phyloP scores from a whole-genome alignment of 2,888 invertebrate genomes.

The Polydrusus tereticollis region DNA sequence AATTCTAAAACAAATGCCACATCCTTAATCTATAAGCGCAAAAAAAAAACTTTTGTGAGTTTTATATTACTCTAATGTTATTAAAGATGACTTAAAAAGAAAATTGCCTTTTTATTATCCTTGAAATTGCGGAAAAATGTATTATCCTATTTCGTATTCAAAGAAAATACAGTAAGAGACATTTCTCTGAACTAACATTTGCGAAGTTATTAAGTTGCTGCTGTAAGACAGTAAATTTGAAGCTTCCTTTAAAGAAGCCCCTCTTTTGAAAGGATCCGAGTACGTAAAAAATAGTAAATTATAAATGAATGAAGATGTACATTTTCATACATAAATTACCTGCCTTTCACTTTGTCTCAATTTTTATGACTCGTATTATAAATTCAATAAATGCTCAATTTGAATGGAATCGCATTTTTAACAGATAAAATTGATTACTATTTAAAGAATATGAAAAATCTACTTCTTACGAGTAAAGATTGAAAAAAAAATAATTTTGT shows the following conservation, averaged over 20 bases:
- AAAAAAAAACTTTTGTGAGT: background rate
- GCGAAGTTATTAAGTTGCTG: background rate
- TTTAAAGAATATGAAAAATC: too few species aligned
- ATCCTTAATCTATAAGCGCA: background rate
- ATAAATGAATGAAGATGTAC: too few species aligned
- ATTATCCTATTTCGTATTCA: background rate
- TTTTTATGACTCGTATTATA: too few species aligned
- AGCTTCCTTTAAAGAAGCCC: background rate
- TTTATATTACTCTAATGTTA: background rate
- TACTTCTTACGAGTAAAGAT: too few species aligned
- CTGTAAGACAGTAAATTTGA: background rate
- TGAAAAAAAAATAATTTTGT: too few species aligned
- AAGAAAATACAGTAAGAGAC: background rate
- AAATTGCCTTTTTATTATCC: background rate
- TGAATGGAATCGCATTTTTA: too few species aligned
- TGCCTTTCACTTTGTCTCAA: too few species aligned
- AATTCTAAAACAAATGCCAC: background rate
- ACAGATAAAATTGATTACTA: too few species aligned
- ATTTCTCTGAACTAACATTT: background rate
- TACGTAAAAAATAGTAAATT: too few species aligned
- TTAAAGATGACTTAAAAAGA: background rate
- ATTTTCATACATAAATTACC: too few species aligned
- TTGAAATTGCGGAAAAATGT: background rate
- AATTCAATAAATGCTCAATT: too few species aligned
- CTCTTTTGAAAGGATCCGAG: background rate